Percentiles rank a stretch among this genome's conserved stretches.
Conservation (phyloP, 1,140 invertebrate species). For the Rhyacophila brunnea region DNA sequence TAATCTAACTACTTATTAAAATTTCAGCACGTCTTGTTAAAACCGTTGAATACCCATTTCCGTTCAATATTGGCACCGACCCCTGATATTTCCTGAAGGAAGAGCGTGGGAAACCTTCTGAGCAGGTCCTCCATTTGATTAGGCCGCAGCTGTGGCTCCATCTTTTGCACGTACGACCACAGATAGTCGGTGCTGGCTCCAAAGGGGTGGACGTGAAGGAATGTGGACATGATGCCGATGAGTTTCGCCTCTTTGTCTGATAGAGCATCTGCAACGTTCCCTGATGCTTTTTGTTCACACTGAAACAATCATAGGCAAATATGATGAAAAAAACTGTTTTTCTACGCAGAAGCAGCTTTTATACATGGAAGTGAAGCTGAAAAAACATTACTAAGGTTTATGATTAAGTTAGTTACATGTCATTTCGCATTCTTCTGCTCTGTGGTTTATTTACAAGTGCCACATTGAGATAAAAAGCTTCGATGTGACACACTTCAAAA, state of each 20-base stretch:
- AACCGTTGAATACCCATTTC: conserved; percentile 75
- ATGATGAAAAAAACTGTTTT: too few relatives aligned
- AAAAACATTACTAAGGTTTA: too few relatives aligned
- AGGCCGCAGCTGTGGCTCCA: conserved; percentile 64
- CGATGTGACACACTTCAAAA: too few relatives aligned
- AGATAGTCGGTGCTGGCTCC: conserved; percentile 83
- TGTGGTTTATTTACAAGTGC: too few relatives aligned
- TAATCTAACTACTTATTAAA: too few relatives aligned
- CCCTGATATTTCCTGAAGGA: conserved; percentile 71
- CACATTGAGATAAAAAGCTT: too few relatives aligned
- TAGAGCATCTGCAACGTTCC: conserved; percentile 3
- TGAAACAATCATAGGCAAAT: too few relatives aligned
- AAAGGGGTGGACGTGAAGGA: conserved; percentile 84
- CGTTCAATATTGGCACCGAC: conserved; percentile 76
- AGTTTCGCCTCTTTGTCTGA: conserved; percentile 60
- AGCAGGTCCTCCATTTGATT: conserved; percentile 75
- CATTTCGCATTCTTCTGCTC: too few relatives aligned
- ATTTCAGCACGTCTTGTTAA: conserved; percentile 37
- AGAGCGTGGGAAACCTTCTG: conserved; percentile 72
- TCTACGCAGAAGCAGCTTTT: too few relatives aligned
- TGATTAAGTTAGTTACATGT: too few relatives aligned
- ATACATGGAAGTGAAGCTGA: too few relatives aligned
- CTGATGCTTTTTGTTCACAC: conserved; percentile 12
- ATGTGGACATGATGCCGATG: conserved; percentile 78
- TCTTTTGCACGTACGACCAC: conserved; percentile 79